Evolutionary conservation across 2,113 vertebrate genomes (phyloP), one percentile per base, ranked within the genome.

Genomic region (Amphilophus citrinellus): DNA sequence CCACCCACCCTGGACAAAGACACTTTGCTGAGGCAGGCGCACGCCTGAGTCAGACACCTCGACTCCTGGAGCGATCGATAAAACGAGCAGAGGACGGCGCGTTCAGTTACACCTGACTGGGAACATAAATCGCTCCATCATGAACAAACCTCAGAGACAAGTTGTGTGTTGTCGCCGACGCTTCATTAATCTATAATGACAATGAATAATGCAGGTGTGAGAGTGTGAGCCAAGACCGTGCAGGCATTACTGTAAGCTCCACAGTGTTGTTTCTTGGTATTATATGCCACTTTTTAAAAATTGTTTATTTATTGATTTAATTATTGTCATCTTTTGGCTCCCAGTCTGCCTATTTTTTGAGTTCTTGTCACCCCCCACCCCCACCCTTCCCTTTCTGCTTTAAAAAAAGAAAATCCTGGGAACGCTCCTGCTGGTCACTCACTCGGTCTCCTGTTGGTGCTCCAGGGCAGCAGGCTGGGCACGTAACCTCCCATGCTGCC

Each of bases 401-500:
- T 14, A 14, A 44, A 39, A 37, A 39, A 39, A 7, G 35, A 10
- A 44, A 44, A 44, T 44, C 44, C 44, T 15, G 44, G 44, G 13
- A 15, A 50, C 15, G 2, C 15, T 15, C 47, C 47, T 32, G 47
- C 56, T 77, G 20, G 10, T 65, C 20, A 76, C 84, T 93, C 94
- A 99, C 98, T 96, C 81, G 98, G 98, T 95, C 97, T 98, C 92
- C 95, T 97, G 65, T 91, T 88, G 27, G 96, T 97, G 93, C 96
- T 98, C 98, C 98, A 99, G 50, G 97, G 97, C 88, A 98, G 93
- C 15, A 96, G 95, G 18, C 94, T 95, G 93, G 97, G 93, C n/a
- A 98, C 89, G 27, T 98, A 99, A 80, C 97, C 97, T 73, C 97
- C 96, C 95, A 96, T 97, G 91, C 92, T 94, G 0, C 97, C 97